A percentile compares a stretch with the other conserved stretches of the same genome.
These are phyloP conservation scores for Lutjanus argentimaculatus DNA, from an alignment of 2,797 vertebrate species.

Conservation along the genomic window DNA sequence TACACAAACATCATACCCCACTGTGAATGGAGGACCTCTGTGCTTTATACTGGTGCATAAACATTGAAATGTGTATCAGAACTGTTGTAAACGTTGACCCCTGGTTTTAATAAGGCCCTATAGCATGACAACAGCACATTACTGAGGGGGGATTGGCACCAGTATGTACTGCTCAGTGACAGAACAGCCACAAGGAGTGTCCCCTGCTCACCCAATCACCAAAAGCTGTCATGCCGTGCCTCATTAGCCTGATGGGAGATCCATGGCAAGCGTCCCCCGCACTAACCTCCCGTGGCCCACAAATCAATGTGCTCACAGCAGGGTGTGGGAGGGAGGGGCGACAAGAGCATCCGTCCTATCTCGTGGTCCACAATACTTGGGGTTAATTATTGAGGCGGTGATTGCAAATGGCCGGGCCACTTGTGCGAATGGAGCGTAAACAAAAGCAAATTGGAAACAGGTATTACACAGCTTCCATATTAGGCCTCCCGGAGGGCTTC, in stretches of 20 bases:
- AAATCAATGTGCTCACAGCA: conserved; percentile 76
- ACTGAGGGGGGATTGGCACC: conserved; percentile 30
- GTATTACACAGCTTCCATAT: conserved; percentile 72
- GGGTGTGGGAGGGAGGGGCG: conserved; percentile 46
- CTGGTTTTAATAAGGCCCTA: conserved; percentile 46
- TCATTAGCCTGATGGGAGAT: conserved; percentile 82
- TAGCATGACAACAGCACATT: conserved; percentile 8
- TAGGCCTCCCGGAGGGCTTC: conserved; percentile 62
- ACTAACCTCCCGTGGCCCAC: conserved; percentile 67
- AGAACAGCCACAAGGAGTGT: conserved; percentile 62
- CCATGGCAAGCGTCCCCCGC: conserved; percentile 64
- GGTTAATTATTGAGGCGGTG: conserved; percentile 78
- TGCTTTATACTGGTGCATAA: conserved; percentile 31
- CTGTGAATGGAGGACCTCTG: conserved; percentile 12
- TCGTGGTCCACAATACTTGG: conserved; percentile 42
- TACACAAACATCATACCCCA: conserved; percentile 1
- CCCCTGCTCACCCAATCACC: conserved; percentile 65
- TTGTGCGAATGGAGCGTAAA: conserved; percentile 76
- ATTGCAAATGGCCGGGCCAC: conserved; percentile 71
- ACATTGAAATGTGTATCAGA: conserved; percentile 27
- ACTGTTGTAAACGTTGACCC: conserved; percentile 29
- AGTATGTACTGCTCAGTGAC: conserved; percentile 52
- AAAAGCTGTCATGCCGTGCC: conserved; percentile 69
- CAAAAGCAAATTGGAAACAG: conserved; percentile 79
- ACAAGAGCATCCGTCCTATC: conserved; percentile 41